A percentile compares a stretch with the other conserved stretches of the same genome.
These are phyloP conservation scores for Rhynchophorus ferrugineus DNA, from an alignment of 1,140 invertebrate species.

Conservation along the genomic window DNA sequence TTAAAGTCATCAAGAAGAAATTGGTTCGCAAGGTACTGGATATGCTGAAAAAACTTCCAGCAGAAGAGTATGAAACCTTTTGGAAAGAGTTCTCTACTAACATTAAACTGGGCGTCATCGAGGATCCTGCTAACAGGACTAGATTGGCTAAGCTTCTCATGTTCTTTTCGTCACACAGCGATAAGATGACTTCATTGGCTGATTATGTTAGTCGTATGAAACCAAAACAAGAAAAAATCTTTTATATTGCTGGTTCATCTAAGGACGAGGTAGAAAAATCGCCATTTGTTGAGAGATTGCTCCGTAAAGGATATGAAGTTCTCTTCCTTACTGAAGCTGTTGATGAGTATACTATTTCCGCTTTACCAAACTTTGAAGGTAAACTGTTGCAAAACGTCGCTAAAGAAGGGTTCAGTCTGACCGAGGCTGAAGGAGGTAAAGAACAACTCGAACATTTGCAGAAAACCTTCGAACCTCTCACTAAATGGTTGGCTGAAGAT, in stretches of 20 bases:
- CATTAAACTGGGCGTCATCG: constrained; percentile 77
- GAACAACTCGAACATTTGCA: constrained; percentile 74
- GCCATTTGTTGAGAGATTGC: constrained; percentile 90
- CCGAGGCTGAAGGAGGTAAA: constrained; percentile 76
- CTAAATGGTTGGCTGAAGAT: constrained; percentile 83
- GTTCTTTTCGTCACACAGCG: constrained; percentile 79
- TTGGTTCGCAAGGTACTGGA: constrained; percentile 93
- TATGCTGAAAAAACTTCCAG: constrained; percentile 95
- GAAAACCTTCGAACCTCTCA: constrained; percentile 81
- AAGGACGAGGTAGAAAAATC: constrained; percentile 85
- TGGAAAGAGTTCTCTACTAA: constrained; percentile 99
- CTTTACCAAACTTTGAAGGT: constrained; percentile 96
- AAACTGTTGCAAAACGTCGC: constrained; percentile 99
- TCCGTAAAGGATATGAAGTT: constrained; percentile 92
- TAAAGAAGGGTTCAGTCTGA: constrained; percentile 91
- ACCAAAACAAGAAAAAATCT: constrained; percentile 92
- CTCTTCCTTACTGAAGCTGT: constrained; percentile 93
- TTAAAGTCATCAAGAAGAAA: constrained; percentile 98
- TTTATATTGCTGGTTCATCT: constrained; percentile 89
- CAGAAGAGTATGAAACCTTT: constrained; percentile 88
- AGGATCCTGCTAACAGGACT: constrained; percentile 93
- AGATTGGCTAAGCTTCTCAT: constrained; percentile 89
- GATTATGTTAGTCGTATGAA: constrained; percentile 97
- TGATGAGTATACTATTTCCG: constrained; percentile 96
- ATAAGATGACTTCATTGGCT: constrained; percentile 65